Base-by-base conservation (phyloP, 2,888 invertebrate species). In the Lithophane semibrunnea region DNA sequence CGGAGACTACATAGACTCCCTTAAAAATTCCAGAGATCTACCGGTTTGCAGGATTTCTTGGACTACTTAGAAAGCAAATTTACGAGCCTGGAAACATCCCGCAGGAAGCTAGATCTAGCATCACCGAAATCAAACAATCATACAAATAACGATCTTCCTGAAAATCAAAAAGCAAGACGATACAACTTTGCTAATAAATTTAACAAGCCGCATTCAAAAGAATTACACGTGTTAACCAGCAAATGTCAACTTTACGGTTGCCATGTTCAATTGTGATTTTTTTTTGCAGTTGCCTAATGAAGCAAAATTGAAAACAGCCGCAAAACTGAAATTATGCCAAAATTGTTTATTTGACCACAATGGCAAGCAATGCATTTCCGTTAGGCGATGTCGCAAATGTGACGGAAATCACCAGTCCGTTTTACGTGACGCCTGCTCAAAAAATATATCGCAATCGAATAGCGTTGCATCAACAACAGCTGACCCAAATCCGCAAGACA, bases 291-390 rank as follows among this genome's bases (percentile, higher is more conserved):
- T 76, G 52, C 29, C 76, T 29, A 60, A 71, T 8, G 60, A 69
- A 21, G 12, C 47, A 2, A 75, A 65, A 70, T n/a, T 65, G 1
- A 64, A 64, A 18, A 21, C 75, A 18, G 16, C 54, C 8, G n/a
- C 44, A 58, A 75, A 75, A 65, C 21, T 70, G 3, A 70, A 75
- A 61, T 42, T 75, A 65, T 75, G 70, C 12, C 24, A 44, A 72
- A 66, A 76, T 71, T 76, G 75, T 52, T 75, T 75, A 49, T 75
- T 70, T 37, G 65, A 75, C 58, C 75, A 76, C 52, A 76, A 75
- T 49, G 63, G 71, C 18, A 52, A 75, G 42, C 71, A 76, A 52
- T 70, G 69, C 37, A 56, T 58, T 70, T 70, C 70, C 56, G 70
- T 49, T 47, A n/a, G 65, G 24, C 58, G 71, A 76, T 76, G 71